These are phyloP conservation scores for Pelvicachromis taeniatus DNA, from an alignment of 2,113 vertebrate species.

Conservation along the genomic window DNA sequence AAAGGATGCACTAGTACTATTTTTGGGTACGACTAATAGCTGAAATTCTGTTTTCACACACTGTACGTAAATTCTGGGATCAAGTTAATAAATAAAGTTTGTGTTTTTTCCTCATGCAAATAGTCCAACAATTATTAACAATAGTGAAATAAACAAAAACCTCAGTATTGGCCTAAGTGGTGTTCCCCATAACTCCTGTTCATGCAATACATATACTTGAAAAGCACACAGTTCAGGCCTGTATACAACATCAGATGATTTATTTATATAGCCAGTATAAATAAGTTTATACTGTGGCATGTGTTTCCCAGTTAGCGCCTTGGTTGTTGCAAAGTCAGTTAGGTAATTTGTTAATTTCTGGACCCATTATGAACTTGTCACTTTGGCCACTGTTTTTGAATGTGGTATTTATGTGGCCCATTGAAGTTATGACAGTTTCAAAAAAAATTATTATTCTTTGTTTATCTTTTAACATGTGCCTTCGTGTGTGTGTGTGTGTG, in stretches of 20 bases:
- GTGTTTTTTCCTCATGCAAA: background rate
- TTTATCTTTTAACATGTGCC: no score
- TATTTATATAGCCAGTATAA: background rate
- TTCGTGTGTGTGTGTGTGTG: no score
- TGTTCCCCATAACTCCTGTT: background rate
- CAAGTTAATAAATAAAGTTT: background rate
- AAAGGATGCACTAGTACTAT: background rate
- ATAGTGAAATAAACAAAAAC: background rate
- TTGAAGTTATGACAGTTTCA: background rate
- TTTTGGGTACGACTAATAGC: background rate
- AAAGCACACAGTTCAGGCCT: background rate
- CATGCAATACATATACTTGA: background rate
- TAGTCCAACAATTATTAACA: background rate
- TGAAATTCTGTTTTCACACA: background rate
- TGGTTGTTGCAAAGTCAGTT: background rate
- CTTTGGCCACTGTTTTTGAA: background rate
- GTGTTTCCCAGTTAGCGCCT: background rate
- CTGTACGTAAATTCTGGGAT: background rate
- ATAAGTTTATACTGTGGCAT: background rate
- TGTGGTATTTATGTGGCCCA: background rate
- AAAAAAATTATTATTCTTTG: no score
- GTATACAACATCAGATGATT: background rate
- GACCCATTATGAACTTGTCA: background rate
- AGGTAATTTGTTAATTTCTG: background rate
- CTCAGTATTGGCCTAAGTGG: background rate